Evolutionary conservation across 2,797 vertebrate genomes (phyloP).

Genomic region (Neosilurus mollespiculum): DNA sequence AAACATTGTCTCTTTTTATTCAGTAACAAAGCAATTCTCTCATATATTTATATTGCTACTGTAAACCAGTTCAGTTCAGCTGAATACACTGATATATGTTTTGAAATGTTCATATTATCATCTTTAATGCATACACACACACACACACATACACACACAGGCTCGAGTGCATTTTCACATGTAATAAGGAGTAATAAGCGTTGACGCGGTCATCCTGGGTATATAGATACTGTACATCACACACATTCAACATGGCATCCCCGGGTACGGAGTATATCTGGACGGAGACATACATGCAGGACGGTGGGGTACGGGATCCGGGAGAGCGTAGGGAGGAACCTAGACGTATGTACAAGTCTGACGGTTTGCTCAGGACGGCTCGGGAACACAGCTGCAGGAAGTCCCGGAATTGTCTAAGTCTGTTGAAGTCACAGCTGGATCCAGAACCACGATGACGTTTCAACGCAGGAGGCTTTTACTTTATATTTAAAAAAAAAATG

Average conservation of each 20-base stretch:
- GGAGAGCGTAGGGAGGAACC: slow-evolving; percentile 55
- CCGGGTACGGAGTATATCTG: slow-evolving; percentile 30
- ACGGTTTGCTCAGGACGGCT: slow-evolving; percentile 47
- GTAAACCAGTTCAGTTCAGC: slow-evolving; percentile 42
- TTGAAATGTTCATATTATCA: slow-evolving; percentile 28
- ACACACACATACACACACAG: slow-evolving; percentile 22
- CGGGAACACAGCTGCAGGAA: background rate
- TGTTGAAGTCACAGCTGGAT: slow-evolving; percentile 29
- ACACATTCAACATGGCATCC: slow-evolving; percentile 47
- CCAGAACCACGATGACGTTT: background rate
- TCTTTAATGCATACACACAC: slow-evolving; percentile 50
- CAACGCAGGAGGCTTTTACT: background rate
- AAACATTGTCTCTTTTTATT: slow-evolving; percentile 52
- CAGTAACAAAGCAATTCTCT: slow-evolving; percentile 42
- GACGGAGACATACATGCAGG: slow-evolving; percentile 71
- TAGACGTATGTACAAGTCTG: slow-evolving; percentile 56
- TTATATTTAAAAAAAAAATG: no score
- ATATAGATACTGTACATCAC: slow-evolving; percentile 36
- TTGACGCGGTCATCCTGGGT: slow-evolving; percentile 12
- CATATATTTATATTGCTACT: slow-evolving; percentile 43
- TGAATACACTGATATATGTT: slow-evolving; percentile 34
- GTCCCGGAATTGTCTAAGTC: slow-evolving; percentile 8
- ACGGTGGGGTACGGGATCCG: slow-evolving; percentile 56
- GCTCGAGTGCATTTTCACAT: slow-evolving; percentile 42
- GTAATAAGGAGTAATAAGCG: slow-evolving; percentile 30